Evolutionary conservation across 2,797 vertebrate species (phyloP), one percentile per base, ranked within the genome.

Genomic region (Myoxocephalus aenaeus): DNA sequence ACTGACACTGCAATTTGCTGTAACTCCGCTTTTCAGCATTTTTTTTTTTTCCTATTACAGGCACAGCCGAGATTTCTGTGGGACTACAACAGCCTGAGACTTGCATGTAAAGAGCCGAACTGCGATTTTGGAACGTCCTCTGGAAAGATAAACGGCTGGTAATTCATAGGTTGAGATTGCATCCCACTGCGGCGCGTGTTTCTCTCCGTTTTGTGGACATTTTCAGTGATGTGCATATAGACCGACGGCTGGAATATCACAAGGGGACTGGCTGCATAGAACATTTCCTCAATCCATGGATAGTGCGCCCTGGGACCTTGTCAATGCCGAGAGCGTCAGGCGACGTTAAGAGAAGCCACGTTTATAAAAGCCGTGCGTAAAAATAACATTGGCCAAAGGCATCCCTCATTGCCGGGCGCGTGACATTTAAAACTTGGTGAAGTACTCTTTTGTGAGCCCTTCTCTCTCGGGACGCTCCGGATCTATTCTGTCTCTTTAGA

Each of bases 401-500:
- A 79, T 70, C 86, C 83, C 87, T 87, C 85, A 77, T 83, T 89
- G 88, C 90, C 80, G 87, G 88, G 84, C 87, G 88, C 82, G 88
- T 94, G 92, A 93, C 92, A 92, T 94, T 92, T 91, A 65, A 92
- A 93, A 92, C 86, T 89, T 86, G 86, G 84, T 91, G 86, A 92
- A 90, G 91, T 85, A 40, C 78, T 84, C 86, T 91, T 86, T 91
- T 93, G 89, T 90, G 85, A 86, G 73, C 81, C 79, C 54, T n/a
- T n/a, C 79, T 75, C 82, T 87, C 85, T 87, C 75, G 75, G 87
- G 87, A 90, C 87, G 81, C 81, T 85, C 76, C 84, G 91, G 92
- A 92, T 93, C 92, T 93, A 87, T 91, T 90, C 86, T 84, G 85
- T 83, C 83, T 90, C 90, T 92, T 90, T 88, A 93, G 89, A 86